Conservation (phyloP, 37 sponge, comb jelly and placozoan species). For the Lycopodina hypogea region DNA sequence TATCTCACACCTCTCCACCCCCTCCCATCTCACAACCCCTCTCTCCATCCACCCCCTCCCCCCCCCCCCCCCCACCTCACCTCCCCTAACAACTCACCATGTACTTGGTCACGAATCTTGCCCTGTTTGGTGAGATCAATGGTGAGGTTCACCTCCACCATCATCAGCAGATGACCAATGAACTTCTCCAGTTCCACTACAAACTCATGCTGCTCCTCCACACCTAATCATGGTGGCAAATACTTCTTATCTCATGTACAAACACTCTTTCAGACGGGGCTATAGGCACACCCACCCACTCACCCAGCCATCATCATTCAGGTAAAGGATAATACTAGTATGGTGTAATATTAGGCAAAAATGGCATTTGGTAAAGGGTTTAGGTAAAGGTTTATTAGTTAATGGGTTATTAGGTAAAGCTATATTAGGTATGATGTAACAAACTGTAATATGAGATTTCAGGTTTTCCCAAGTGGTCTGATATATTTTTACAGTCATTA, state of each 20-base stretch:
- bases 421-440: too few species aligned
- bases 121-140: constrained; percentile 15
- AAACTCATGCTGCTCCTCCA: constrained; percentile 24
- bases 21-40: neutral
- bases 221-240: constrained; percentile 2
- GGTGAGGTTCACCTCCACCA: constrained; percentile 60
- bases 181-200: constrained; percentile 31
- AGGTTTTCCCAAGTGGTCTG: too few species aligned
- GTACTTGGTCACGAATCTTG: constrained; percentile 40
- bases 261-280: neutral
- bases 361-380: too few species aligned
- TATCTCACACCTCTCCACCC: neutral
- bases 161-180: constrained; percentile 40
- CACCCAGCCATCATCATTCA: too few species aligned
- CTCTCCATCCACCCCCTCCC: neutral
- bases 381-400: too few species aligned
- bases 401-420: too few species aligned
- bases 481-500: too few species aligned
- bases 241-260: neutral
- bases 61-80: neutral
- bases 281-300: too few species aligned
- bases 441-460: too few species aligned
- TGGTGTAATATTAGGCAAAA: too few species aligned
- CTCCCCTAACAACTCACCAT: constrained; percentile 4
- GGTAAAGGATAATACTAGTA: too few species aligned